phyloP scores from a whole-genome alignment of 2,113 vertebrate genomes.

The Lathamus discolor region DNA sequence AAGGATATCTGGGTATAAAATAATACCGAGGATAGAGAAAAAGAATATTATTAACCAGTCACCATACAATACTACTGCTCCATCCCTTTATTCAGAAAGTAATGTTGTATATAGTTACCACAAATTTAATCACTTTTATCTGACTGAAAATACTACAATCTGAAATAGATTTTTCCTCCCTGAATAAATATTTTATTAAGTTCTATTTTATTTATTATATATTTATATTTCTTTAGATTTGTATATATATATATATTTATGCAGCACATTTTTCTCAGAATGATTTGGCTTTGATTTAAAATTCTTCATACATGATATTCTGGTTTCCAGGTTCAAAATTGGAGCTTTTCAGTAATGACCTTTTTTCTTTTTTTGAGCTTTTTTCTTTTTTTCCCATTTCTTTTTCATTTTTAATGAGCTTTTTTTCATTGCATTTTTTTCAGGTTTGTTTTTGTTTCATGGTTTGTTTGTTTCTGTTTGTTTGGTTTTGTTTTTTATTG shows the following conservation, averaged over 20 bases:
- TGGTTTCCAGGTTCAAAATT: neutral
- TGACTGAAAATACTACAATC: neutral
- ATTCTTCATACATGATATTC: neutral
- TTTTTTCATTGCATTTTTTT: neutral
- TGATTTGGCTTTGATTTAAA: neutral
- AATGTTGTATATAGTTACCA: neutral
- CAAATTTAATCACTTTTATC: neutral
- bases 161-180: neutral
- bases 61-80: neutral
- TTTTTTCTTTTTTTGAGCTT: neutral
- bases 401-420: neutral
- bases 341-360: neutral
- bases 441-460: neutral
- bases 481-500: neutral
- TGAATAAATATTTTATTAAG: neutral
- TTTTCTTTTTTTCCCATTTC: neutral
- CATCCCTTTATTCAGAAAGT: neutral
- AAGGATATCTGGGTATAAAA: neutral
- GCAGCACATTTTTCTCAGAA: neutral
- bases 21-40: neutral
- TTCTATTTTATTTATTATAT: neutral
- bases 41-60: neutral
- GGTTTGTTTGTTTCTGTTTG: neutral
- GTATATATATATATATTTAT: neutral
- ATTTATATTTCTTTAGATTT: too few relatives aligned